A percentile compares a stretch with the other conserved stretches of the same genome.
Evolutionary conservation across 2,113 vertebrate genomes (phyloP).

Genomic region (Etheostoma cragini): DNA sequence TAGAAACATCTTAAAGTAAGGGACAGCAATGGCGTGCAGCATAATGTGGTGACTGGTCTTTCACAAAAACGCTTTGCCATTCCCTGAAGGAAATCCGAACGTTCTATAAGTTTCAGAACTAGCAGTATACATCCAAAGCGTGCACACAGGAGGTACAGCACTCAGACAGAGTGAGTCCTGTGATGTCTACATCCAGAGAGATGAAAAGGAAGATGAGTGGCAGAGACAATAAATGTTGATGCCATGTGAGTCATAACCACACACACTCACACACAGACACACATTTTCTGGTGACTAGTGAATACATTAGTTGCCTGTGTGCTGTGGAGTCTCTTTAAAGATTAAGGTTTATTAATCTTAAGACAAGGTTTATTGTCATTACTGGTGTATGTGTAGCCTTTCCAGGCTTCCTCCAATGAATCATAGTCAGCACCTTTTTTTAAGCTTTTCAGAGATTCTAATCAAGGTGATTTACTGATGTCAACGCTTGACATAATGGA

Average conservation of each 20-base stretch:
- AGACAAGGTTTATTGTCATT: neutral
- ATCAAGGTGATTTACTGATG: neutral
- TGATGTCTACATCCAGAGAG: slow-evolving; percentile 63
- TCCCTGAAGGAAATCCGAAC: neutral
- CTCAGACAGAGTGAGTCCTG: slow-evolving; percentile 57
- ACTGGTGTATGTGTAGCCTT: neutral
- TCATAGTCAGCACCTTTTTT: neutral
- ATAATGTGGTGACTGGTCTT: neutral
- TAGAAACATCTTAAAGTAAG: neutral
- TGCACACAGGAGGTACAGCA: slow-evolving; percentile 26
- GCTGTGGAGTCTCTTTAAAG: slow-evolving; percentile 37
- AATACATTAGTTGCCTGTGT: slow-evolving; percentile 44
- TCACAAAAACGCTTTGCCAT: neutral
- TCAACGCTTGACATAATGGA: neutral
- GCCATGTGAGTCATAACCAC: slow-evolving; percentile 44
- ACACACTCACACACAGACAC: neutral
- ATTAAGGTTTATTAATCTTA: slow-evolving; percentile 4
- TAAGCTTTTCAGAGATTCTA: neutral
- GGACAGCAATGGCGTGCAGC: neutral
- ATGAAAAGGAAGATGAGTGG: slow-evolving; percentile 56
- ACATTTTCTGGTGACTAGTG: slow-evolving; percentile 44
- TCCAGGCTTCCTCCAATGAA: neutral
- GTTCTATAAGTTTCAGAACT: neutral
- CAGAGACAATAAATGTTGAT: slow-evolving; percentile 48
- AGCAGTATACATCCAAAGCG: neutral